Evolutionary conservation across 2,888 invertebrate genomes (phyloP), one percentile per base, ranked within the genome.

Genomic region (Melipona bicolor): DNA sequence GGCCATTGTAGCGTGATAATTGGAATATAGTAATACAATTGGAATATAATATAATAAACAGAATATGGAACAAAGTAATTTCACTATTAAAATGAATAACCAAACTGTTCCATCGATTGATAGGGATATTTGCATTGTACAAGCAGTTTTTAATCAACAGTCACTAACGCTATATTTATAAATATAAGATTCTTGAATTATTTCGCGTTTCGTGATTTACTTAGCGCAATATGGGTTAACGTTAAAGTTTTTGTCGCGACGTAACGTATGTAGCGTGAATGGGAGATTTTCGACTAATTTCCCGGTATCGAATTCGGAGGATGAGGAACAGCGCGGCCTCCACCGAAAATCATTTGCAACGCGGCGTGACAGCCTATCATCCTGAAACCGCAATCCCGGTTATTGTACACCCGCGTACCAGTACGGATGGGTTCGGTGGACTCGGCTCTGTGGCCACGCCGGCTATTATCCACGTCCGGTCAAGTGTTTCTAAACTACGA

Each of bases 401-500:
- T 92, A 92, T 92, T 92, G 91, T 90, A 89, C 91, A 90, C 91
- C 92, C 91, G 90, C 90, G 88, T 88, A 86, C 86, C 90, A 87
- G 85, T 82, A 83, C 85, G 87, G 88, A 90, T 88, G 89, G 89
- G 86, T 90, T 59, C 89, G 89, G 87, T 87, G 90, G 90, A 90
- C 90, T 91, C 91, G 83, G 84, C 78, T 86, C 88, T 89, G 91
- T 84, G 89, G 91, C 89, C 87, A 85, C 88, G 88, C 87, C 90
- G 81, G 88, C 90, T 88, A 93, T 94, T 94, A 93, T 90, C 91
- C 91, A 91, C 93, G 91, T 93, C 93, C 92, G 93, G 93, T 92
- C 90, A 90, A 88, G 86, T 90, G 90, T 90, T 91, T 90, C 90
- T 86, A 89, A 90, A 89, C 85, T 88, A 83, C 86, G 81, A 86